phyloP scores from a whole-genome alignment of 1,140 invertebrate genomes.

The Formica exsecta region DNA sequence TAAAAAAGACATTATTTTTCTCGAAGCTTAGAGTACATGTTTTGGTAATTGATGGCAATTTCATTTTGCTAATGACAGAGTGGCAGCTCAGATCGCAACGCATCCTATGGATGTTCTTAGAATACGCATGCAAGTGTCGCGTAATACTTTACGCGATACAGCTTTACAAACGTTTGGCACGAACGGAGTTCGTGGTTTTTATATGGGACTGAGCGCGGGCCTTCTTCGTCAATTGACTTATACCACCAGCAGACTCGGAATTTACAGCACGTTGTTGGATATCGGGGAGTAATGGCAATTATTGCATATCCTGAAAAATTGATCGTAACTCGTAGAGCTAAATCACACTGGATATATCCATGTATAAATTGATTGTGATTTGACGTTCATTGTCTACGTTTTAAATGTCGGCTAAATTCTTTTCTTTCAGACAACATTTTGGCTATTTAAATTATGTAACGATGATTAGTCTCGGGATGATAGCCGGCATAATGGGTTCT shows the following conservation, averaged over 20 bases:
- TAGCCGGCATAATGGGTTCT: conserved; percentile 64
- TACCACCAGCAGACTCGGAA: conserved; percentile 89
- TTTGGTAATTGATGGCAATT: not conserved
- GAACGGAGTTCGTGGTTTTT: conserved; percentile 88
- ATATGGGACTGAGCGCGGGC: conserved; percentile 88
- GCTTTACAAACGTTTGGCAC: conserved; percentile 84
- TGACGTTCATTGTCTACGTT: too few relatives aligned
- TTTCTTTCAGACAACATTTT: conserved; percentile 52
- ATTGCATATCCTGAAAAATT: conserved; percentile 15
- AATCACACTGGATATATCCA: not conserved
- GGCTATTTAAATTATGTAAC: conserved; percentile 67
- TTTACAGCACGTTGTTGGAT: conserved; percentile 89
- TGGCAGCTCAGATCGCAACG: conserved; percentile 87
- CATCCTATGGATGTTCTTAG: conserved; percentile 91
- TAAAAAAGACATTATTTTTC: not conserved
- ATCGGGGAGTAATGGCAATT: conserved; percentile 47
- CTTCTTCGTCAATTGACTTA: conserved; percentile 90
- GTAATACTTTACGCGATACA: conserved; percentile 81
- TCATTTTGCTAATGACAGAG: conserved; percentile 7
- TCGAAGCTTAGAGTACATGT: not conserved
- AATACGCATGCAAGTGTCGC: conserved; percentile 90
- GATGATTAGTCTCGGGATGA: conserved; percentile 69
- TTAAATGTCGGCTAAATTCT: not conserved
- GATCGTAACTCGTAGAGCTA: not conserved
- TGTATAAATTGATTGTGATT: too few relatives aligned